These are phyloP conservation scores for Calcarius lapponicus DNA, from an alignment of 2,797 vertebrate genomes.

Conservation along the genomic window DNA sequence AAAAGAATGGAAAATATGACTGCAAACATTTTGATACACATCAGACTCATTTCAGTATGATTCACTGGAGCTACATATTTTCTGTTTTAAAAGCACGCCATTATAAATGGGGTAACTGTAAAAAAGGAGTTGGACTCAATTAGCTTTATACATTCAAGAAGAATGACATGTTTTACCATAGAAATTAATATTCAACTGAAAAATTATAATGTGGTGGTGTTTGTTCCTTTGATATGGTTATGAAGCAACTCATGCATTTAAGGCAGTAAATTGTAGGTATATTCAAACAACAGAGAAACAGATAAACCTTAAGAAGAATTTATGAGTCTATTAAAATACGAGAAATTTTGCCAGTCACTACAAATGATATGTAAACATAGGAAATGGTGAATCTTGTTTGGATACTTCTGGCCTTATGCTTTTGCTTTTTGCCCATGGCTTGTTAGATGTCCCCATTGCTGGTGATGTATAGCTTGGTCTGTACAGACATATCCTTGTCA, in stretches of 20 bases:
- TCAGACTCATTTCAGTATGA: background rate
- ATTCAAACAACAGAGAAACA: background rate
- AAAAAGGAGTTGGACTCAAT: constrained; percentile 15
- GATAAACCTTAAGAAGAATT: background rate
- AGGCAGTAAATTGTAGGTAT: background rate
- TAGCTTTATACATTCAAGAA: background rate
- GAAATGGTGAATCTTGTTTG: background rate
- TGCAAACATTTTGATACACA: background rate
- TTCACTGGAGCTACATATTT: background rate
- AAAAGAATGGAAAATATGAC: constrained; percentile 34
- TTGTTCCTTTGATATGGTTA: background rate
- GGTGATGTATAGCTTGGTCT: background rate
- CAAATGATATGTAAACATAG: background rate
- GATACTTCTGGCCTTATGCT: background rate
- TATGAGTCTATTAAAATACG: background rate
- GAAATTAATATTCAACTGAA: background rate
- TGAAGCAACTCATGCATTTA: background rate
- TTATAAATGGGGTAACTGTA: constrained; percentile 2
- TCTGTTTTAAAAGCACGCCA: background rate
- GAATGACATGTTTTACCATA: background rate
- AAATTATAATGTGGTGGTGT: background rate
- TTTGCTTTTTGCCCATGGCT: background rate
- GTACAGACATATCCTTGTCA: background rate
- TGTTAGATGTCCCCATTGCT: background rate
- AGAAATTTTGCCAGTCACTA: background rate